Base-by-base conservation (phyloP, 2,797 vertebrate genomes). In the Tarsius wallacei region DNA sequence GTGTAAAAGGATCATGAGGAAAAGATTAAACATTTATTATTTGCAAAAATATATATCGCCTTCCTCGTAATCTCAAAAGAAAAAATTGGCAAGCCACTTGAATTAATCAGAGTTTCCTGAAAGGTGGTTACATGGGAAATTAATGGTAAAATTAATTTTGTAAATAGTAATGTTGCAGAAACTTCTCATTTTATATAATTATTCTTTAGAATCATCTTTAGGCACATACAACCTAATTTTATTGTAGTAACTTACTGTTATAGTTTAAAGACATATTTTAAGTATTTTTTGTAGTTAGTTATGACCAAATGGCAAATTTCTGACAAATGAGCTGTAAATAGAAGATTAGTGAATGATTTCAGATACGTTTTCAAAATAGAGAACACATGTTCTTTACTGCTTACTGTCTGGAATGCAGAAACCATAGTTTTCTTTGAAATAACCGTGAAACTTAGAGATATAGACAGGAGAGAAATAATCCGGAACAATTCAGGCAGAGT, bases 301-400 rank as follows among this genome's bases (percentile, higher is more conserved):
- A n/a, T 94, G 19, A 73, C 59, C 28, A 85, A 81, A 19, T 91
- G 59, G 21, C 21, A 88, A 80, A 78, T 47, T 95, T 68, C 26
- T 94, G 28, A 91, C n/a, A 68, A 80, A 94, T 80, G 28, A 91
- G 13, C 59, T 96, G 59, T n/a, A 4, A 80, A 49, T 47, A 86
- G 71, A 93, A 66, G 42, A 91, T 84, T 61, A 68, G 42, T 49
- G 78, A 33, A 15, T 81, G 59, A 94, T 87, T 88, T 80, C 49
- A 74, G 64, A 51, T 78, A 78, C 28, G 88, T 21, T 74, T 1
- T 82, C 88, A 73, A 85, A 80, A 80, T 33, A 80, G n/a, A 84
- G 24, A 8, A 21, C n/a, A 55, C 31, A 51, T 36, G 15, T 1
- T 80, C 11, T 78, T 90, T 49, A 73, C 47, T 82, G 42, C 8